Base-by-base conservation (phyloP, 2,113 vertebrate genomes). In the Bungarus multicinctus region DNA sequence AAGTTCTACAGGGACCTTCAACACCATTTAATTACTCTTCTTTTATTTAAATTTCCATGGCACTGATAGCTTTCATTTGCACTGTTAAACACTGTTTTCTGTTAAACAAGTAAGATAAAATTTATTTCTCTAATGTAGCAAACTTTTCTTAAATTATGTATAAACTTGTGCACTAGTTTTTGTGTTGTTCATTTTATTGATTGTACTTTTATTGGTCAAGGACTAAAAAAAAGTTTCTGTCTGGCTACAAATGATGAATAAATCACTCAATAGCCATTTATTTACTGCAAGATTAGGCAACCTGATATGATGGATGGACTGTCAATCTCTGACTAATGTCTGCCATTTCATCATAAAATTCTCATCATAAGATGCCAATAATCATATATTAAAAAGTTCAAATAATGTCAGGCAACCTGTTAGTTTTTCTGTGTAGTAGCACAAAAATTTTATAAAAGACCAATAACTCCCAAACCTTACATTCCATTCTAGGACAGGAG, bases 201-300 rank as follows among this genome's bases (percentile, higher is more conserved):
- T 34, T 69, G 64, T 34, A 69, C 5, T 69, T 34, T 69, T 69
- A 69, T 27, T 60, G 9, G 58, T 11, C 58, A 60, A 60, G 3
- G 58, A 27, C 64, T 69, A 30, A 34, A 69, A 69, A 64, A 69
- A 69, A 69, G 30, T 69, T 69, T 69, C 64, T 34, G 14, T 69
- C 64, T 69, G 64, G 30, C 30, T 34, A 69, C 64, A n/a, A 69
- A 69, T 69, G 64, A 69, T 34, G 30, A 69, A 69, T 69, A 69
- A 69, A 69, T 69, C 64, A 69, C 5, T 34, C 5, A 69, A 69
- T 34, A 69, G 64, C 4, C 12, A 97, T 98, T 98, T 98, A 98
- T 98, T 99, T 98, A 98, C 98, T 98, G 98, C 98, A 98, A 98
- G 98, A 98, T 98, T 98, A 98, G 98, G 98, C 97, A 98, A 98